Percentiles rank a stretch among this genome's conserved stretches.
Conservation (phyloP, 2,888 invertebrate species). For the Leucoma salicis region DNA sequence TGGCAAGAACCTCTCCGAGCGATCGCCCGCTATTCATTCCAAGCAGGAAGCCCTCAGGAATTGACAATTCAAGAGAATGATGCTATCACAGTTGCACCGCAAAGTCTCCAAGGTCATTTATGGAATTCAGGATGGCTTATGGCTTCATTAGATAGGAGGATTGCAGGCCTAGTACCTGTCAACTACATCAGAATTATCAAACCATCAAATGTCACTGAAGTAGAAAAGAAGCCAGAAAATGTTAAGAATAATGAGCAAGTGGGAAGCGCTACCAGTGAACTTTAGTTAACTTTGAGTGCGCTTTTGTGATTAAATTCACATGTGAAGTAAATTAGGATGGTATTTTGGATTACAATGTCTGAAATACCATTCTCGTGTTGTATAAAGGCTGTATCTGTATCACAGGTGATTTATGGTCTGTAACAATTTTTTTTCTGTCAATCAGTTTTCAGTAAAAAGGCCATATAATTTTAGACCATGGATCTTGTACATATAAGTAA, state of each 20-base stretch:
- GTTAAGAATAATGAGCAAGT: conserved; percentile 5
- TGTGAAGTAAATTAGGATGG: too few species aligned
- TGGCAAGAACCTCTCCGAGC: conserved; percentile 87
- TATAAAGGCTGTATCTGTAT: too few species aligned
- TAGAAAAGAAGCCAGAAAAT: conserved; percentile 5
- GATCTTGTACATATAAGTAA: too few species aligned
- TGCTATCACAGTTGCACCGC: conserved; percentile 90
- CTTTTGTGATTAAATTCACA: background rate
- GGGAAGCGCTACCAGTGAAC: conserved; percentile 9
- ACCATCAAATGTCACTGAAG: conserved; percentile 28
- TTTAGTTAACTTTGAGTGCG: conserved; percentile 1
- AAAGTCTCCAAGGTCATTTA: conserved; percentile 88
- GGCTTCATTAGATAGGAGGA: conserved; percentile 81
- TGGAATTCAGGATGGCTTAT: conserved; percentile 87
- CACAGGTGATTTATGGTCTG: too few species aligned
- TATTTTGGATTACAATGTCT: too few species aligned
- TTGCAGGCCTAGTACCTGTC: conserved; percentile 84
- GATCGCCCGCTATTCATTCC: conserved; percentile 88
- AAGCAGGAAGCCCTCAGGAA: conserved; percentile 87
- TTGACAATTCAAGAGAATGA: conserved; percentile 90
- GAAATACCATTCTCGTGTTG: too few species aligned
- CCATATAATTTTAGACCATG: too few species aligned
- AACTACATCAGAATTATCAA: conserved; percentile 79
- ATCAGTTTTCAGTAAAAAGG: too few species aligned
- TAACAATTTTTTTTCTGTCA: too few species aligned